Percentiles rank a stretch among this genome's conserved stretches.
Conservation (phyloP, 92 coral and sea anemone species). For the Metridium senile region DNA sequence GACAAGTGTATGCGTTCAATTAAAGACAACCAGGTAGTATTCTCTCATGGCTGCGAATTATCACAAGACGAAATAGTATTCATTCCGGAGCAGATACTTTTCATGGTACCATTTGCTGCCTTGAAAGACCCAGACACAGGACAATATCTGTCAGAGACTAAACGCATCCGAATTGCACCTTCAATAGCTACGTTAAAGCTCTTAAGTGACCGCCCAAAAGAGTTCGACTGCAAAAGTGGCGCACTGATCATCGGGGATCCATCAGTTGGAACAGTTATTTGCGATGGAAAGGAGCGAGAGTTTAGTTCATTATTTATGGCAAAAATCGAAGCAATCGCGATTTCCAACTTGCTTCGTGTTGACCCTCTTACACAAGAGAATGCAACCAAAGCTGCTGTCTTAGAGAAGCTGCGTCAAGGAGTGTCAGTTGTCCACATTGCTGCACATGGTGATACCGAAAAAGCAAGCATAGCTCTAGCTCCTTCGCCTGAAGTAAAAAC, state of each 20-base stretch:
- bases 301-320: background rate
- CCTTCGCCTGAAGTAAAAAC: conserved; percentile 26
- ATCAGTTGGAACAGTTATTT: conserved; percentile 17
- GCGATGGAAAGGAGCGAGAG: conserved; percentile 1
- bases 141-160: conserved; percentile 12
- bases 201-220: background rate
- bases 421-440: conserved; percentile 27
- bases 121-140: conserved; percentile 16
- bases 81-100: conserved; percentile 13
- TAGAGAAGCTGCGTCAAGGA: conserved; percentile 6
- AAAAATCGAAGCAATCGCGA: conserved; percentile 1
- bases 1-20: background rate
- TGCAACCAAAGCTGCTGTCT: conserved; percentile 17
- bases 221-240: background rate
- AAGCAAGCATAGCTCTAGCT: conserved; percentile 19
- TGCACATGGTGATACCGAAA: conserved; percentile 5
- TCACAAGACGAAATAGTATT: conserved; percentile 15
- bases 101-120: conserved; percentile 30
- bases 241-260: conserved; percentile 13
- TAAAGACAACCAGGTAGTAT: background rate
- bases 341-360: background rate
- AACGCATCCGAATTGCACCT: conserved; percentile 20
- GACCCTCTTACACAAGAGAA: background rate
- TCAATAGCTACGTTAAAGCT: conserved; percentile 19
- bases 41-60: background rate